Conservation (phyloP, 2,797 vertebrate species). For the Ciconia nigra region DNA sequence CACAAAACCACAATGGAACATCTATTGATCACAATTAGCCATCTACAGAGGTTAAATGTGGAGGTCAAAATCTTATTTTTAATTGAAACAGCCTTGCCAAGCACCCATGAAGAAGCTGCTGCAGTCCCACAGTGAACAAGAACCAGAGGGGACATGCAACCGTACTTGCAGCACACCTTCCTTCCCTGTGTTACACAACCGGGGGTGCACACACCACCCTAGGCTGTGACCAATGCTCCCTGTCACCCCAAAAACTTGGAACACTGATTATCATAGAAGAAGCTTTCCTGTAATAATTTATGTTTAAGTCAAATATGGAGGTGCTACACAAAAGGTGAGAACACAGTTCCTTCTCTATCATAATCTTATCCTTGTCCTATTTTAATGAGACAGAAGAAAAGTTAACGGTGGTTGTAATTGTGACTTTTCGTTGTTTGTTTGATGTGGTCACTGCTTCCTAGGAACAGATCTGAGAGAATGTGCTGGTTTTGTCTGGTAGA, state of each 20-base stretch:
- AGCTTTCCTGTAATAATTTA: not conserved
- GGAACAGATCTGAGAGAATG: not conserved
- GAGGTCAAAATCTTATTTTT: not conserved
- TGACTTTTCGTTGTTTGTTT: not conserved
- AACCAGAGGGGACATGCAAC: not conserved
- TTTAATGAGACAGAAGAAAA: not conserved
- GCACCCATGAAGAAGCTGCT: not conserved
- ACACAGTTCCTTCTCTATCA: not conserved
- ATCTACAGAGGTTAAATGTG: not conserved
- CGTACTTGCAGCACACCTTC: not conserved
- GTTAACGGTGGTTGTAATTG: not conserved
- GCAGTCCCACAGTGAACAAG: not conserved
- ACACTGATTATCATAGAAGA: not conserved
- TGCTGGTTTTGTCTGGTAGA: too few relatives aligned
- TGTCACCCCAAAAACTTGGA: not conserved
- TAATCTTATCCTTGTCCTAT: not conserved
- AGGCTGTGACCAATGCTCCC: not conserved
- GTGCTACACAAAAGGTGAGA: not conserved
- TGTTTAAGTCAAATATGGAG: not conserved
- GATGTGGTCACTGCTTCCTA: not conserved
- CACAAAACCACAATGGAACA: not conserved
- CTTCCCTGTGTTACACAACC: fast-evolving
- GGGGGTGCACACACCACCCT: fast-evolving
- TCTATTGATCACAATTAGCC: not conserved
- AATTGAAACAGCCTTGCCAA: not conserved